These are phyloP conservation scores for Todus mexicanus DNA, from an alignment of 2,797 vertebrate genomes.

Conservation along the genomic window DNA sequence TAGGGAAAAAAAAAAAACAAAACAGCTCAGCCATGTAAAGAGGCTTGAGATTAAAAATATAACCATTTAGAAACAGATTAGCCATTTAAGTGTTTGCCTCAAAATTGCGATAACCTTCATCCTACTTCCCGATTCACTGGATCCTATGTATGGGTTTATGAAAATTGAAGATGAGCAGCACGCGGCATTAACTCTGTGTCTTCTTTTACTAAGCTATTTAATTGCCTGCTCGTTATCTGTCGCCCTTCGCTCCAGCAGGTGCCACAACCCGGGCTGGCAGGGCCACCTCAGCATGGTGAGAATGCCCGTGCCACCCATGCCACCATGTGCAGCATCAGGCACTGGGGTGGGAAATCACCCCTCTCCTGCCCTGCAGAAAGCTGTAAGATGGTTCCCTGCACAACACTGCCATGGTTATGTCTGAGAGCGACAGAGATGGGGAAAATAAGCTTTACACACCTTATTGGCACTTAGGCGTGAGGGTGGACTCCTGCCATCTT, in stretches of 20 bases:
- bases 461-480: rapidly evolving
- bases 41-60: constrained; percentile 51
- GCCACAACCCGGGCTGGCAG: rapidly evolving
- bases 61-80: constrained; percentile 40
- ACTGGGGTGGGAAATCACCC: neutral
- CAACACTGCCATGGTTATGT: neutral
- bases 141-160: neutral
- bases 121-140: neutral
- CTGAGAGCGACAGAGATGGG: neutral
- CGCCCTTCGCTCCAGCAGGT: neutral
- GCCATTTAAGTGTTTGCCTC: neutral
- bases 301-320: rapidly evolving
- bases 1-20: constrained; percentile 45
- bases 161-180: neutral
- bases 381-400: neutral
- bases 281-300: rapidly evolving
- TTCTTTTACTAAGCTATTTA: neutral
- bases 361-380: neutral
- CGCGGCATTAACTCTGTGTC: neutral
- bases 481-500: rapidly evolving
- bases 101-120: constrained; percentile 15
- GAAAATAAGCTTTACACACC: neutral
- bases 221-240: neutral
- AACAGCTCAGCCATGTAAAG: constrained; percentile 51
- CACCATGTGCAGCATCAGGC: rapidly evolving